A percentile compares a stretch with the other conserved stretches of the same genome.
These are phyloP conservation scores for Falcaria lacertinaria DNA, from an alignment of 2,888 invertebrate genomes.

Conservation along the genomic window DNA sequence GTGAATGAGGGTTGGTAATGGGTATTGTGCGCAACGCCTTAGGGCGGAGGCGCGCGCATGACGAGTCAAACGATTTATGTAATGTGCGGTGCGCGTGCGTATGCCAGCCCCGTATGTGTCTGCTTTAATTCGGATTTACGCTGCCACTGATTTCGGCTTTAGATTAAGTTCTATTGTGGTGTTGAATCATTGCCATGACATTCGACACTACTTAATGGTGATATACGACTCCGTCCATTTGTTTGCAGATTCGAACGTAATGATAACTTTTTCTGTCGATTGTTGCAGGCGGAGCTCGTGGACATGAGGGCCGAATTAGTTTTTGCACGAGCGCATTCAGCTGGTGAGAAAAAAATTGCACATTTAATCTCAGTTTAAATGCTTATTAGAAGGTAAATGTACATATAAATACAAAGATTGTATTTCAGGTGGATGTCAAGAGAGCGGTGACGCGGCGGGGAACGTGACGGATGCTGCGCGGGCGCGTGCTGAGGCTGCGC, in stretches of 20 bases:
- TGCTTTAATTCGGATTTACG: slow-evolving; percentile 62
- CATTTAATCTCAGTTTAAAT: too few species aligned
- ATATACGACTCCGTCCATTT: slow-evolving; percentile 43
- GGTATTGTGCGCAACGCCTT: not conserved
- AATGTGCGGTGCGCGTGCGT: slow-evolving; percentile 30
- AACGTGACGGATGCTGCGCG: slow-evolving; percentile 69
- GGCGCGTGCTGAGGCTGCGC: slow-evolving; percentile 80
- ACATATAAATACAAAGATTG: too few species aligned
- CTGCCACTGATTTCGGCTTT: slow-evolving; percentile 42
- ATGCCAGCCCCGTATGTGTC: slow-evolving; percentile 23
- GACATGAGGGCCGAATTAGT: slow-evolving; percentile 87
- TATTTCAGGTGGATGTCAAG: slow-evolving; percentile 49
- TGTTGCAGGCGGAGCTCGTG: slow-evolving; percentile 86
- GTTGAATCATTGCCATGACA: slow-evolving; percentile 46
- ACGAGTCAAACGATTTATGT: slow-evolving; percentile 64
- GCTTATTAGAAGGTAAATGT: too few species aligned
- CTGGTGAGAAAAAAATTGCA: slow-evolving; percentile 39
- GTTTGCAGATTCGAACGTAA: slow-evolving; percentile 26
- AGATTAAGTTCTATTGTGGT: slow-evolving; percentile 60
- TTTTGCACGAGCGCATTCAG: slow-evolving; percentile 81
- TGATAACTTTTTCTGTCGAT: slow-evolving; percentile 30
- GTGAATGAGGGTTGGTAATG: slow-evolving; percentile 32
- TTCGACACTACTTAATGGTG: slow-evolving; percentile 52
- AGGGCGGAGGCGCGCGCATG: slow-evolving; percentile 26
- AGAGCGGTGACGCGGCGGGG: slow-evolving; percentile 47